A percentile compares a stretch with the other conserved stretches of the same genome.
Evolutionary conservation across 2,113 vertebrate species (phyloP).

Genomic region (Barbus barbus): DNA sequence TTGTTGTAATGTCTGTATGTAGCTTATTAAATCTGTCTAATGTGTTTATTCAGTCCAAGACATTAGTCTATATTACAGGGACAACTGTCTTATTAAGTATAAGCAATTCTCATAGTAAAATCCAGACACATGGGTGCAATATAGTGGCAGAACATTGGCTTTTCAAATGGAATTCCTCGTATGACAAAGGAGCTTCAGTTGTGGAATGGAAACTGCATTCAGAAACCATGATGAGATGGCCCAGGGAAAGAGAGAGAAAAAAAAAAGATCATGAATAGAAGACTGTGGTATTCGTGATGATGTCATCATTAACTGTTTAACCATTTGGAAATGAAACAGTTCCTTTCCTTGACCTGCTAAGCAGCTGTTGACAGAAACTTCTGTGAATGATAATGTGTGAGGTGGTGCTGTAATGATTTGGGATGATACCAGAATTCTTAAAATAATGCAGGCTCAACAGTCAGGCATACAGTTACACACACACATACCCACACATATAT

Average conservation of each 20-base stretch:
- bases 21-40: neutral
- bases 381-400: neutral
- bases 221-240: conserved; percentile 33
- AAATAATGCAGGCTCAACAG: conserved; percentile 6
- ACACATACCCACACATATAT: neutral
- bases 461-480: neutral
- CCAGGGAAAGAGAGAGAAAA: neutral
- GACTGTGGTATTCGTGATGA: conserved; percentile 42
- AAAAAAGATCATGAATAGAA: conserved; percentile 37
- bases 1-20: neutral
- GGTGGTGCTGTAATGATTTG: conserved; percentile 1
- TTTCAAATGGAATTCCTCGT: conserved; percentile 18
- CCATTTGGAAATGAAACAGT: conserved; percentile 37
- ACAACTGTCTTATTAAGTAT: neutral
- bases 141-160: conserved; percentile 33
- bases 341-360: conserved; percentile 19
- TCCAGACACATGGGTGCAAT: conserved; percentile 43
- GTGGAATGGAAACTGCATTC: conserved; percentile 42
- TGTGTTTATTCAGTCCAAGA: neutral
- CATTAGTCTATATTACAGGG: conserved; percentile 19
- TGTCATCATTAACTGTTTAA: conserved; percentile 56
- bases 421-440: conserved; percentile 9
- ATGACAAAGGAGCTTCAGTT: conserved; percentile 36
- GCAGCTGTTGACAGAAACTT: conserved; percentile 14
- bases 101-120: neutral